phyloP scores from a whole-genome alignment of 2,888 invertebrate species.

The Synanthedon andrenaeformis region DNA sequence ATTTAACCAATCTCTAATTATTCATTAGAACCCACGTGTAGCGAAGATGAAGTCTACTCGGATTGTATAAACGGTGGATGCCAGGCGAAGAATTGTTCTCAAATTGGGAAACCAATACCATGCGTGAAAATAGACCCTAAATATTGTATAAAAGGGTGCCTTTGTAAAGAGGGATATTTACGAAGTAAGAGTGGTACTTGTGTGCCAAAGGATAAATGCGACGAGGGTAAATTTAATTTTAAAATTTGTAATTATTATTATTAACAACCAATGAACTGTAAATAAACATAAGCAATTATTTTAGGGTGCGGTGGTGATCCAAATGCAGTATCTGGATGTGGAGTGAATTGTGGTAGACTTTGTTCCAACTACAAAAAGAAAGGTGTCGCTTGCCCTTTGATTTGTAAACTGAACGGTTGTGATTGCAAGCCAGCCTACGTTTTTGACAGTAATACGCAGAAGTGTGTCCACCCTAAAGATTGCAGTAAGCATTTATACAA shows the following conservation, averaged over 20 bases:
- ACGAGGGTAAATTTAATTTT: neutral
- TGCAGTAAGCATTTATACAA: constrained; percentile 14
- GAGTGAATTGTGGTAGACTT: constrained; percentile 12
- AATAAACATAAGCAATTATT: no score
- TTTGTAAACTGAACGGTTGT: constrained; percentile 15
- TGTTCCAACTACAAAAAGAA: constrained; percentile 11
- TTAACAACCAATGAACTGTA: no score
- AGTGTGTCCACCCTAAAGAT: constrained; percentile 16
- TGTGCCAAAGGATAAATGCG: constrained; percentile 19
- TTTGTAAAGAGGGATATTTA: constrained; percentile 22
- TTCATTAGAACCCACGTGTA: constrained; percentile 12
- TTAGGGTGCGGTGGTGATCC: constrained; percentile 17
- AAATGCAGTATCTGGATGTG: constrained; percentile 16
- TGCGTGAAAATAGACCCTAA: constrained; percentile 16
- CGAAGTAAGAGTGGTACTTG: constrained; percentile 21
- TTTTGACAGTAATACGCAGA: constrained; percentile 11
- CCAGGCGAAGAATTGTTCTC: constrained; percentile 20
- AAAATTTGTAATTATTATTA: no score
- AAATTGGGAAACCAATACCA: constrained; percentile 16
- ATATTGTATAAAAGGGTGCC: constrained; percentile 23
- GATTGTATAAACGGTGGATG: constrained; percentile 27
- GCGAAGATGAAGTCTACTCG: constrained; percentile 20
- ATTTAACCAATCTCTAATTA: neutral
- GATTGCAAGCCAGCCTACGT: constrained; percentile 18
- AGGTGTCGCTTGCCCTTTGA: constrained; percentile 4